Base-by-base conservation (phyloP, 2,797 vertebrate genomes). In the Takifugu ocellatus region DNA sequence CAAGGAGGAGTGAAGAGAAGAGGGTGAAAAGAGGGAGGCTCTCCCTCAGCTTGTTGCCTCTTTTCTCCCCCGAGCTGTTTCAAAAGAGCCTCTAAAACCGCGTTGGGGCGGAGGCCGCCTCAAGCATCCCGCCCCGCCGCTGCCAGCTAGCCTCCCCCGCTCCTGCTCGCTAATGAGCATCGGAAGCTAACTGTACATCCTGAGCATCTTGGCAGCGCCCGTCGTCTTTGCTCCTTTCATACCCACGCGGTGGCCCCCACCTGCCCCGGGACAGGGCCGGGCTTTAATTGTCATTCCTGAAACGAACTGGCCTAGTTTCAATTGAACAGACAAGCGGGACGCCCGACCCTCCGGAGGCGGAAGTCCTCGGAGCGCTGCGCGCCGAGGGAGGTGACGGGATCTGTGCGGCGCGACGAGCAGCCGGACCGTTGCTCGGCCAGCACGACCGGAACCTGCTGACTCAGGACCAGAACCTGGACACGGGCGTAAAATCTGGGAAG, bases 241-340 rank as follows among this genome's bases (percentile, higher is more conserved):
- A 61, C 58, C 56, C 64, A 52, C 77, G 25, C 46, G 67, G 1
- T 61, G 67, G 31, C 59, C 74, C 68, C 68, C 61, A 49, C 63
- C 59, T 50, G 47, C 70, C 85, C 85, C 81, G 85, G 88, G 89
- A 89, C 78, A 55, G 62, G 79, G 82, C 81, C 87, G 67, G 75
- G 86, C 90, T 14, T 21, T 94, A 91, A 94, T 95, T 95, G 93
- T 94, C 91, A 96, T 95, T 94, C 94, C 82, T 92, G 91, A 91
- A 91, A 93, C 91, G 88, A 89, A 92, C 89, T 89, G 92, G 91
- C 93, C 94, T 92, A 94, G 89, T 94, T 96, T 94, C 93, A 90
- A 90, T 90, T 88, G 78, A 84, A 74, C 87, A 88, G 88, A 91
- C 81, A 57, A 72, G 79, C 74, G 74, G 72, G 75, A 69, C 74